phyloP scores from a whole-genome alignment of 2,797 vertebrate genomes.

The Miichthys miiuy region DNA sequence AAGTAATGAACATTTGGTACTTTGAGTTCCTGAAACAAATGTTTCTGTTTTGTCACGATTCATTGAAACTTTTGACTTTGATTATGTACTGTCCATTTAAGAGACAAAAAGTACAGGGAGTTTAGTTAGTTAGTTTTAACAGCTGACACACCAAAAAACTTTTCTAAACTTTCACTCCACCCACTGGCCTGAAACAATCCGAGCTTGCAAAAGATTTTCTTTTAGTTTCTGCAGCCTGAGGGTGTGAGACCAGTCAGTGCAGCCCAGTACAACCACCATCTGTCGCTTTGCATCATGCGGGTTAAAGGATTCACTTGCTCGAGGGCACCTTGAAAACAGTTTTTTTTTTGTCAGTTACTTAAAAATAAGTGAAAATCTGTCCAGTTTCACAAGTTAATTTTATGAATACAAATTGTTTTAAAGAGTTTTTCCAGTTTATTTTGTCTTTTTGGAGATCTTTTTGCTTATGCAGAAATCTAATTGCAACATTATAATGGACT shows the following conservation, averaged over 20 bases:
- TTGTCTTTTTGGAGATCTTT: no score
- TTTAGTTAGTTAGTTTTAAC: neutral
- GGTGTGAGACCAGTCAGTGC: neutral
- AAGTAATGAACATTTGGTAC: no score
- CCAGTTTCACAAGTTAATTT: neutral
- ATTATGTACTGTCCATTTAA: neutral
- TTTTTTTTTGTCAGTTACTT: no score
- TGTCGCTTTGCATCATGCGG: conserved; percentile 12
- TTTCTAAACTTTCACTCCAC: neutral
- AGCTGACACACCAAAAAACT: neutral
- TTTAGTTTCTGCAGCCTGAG: conserved; percentile 13
- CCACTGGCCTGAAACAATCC: neutral
- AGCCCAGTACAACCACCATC: conserved; percentile 19
- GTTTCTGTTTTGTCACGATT: neutral
- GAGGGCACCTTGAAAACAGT: neutral
- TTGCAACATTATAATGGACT: neutral
- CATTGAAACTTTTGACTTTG: neutral
- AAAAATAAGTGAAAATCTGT: neutral
- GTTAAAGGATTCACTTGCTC: neutral
- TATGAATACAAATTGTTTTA: no score
- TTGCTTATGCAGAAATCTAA: no score
- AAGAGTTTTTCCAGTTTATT: no score
- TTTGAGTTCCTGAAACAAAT: neutral
- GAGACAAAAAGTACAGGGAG: neutral
- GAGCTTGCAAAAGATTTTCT: neutral